Base-by-base conservation (phyloP, 2,888 invertebrate species). In the Allacma fusca region DNA sequence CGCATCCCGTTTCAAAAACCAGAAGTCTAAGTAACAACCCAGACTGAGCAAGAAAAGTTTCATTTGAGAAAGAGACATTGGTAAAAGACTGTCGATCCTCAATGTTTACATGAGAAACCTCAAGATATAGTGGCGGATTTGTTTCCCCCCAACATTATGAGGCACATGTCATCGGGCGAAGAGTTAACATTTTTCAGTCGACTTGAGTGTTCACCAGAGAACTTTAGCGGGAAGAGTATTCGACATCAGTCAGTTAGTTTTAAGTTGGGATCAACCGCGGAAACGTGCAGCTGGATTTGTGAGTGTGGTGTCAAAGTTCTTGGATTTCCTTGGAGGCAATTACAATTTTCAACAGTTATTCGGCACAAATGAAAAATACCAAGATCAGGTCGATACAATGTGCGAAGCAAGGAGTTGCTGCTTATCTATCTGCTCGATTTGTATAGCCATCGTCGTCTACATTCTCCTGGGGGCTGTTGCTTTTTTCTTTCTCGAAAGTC, bases 381-480 rank as follows among this genome's bases (percentile, higher is more conserved):
- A 50, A 50, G 50, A 16, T 50, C 50, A 16, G 50, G 1, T 44
- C 19, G 57, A 21, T 24, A 80, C 80, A 79, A 83, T 83, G 83
- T 83, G 83, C 79, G 83, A 83, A 78, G 82, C 82, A 59, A 79
- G 79, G 80, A 79, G 82, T 80, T 84, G 84, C 72, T 84, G 84
- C 75, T 80, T 84, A 77, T 83, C 83, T 29, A 84, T 84, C 69
- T 83, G 81, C 78, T 82, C 83, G 69, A 82, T 84, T 24, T 84
- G 84, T 78, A 77, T 81, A 29, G 82, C 83, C 57, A 81, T 84
- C 76, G 90, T 97, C 67, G 92, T 92, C 19, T 98, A 98, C 88
- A 95, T 96, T 81, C 91, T 97, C 71, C 90, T 96, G 85, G 97
- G 97, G 19, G 97, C 95, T 28, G 93, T 96, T 85, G 91, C 96